These are phyloP conservation scores for Tokudaia muenninki DNA, from an alignment of 2,797 vertebrate species.

Conservation along the genomic window DNA sequence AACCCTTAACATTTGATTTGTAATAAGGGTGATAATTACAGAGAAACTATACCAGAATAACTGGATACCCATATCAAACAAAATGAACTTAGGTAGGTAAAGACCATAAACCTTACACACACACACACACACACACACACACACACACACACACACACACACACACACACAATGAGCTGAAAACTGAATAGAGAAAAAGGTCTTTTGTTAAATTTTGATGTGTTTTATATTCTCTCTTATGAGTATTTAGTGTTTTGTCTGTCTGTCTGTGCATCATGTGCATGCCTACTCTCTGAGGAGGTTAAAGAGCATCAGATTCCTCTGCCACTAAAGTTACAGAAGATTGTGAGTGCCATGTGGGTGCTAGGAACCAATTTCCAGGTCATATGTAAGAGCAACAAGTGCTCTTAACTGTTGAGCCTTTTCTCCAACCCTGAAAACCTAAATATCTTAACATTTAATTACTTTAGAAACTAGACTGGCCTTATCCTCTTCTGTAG, in stretches of 20 bases:
- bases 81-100: not conserved
- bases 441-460: not conserved
- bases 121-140: too few relatives aligned
- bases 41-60: not conserved
- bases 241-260: not conserved
- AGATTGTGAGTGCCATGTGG: not conserved
- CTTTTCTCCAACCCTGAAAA: not conserved
- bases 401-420: not conserved
- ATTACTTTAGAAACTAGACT: not conserved
- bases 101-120: not conserved
- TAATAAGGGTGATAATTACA: not conserved
- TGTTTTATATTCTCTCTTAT: not conserved
- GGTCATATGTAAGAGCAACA: not conserved
- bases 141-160: too few relatives aligned
- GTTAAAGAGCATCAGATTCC: too few relatives aligned
- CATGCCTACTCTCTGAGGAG: not conserved
- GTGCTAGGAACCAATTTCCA: not conserved
- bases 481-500: not conserved
- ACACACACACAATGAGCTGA: not conserved
- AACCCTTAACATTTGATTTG: not conserved
- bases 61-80: not conserved
- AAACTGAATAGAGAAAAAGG: not conserved
- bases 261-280: not conserved
- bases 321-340: not conserved
- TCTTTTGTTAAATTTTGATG: not conserved